Conservation (phyloP, 2,797 vertebrate genomes). For the Hirundo rustica region DNA sequence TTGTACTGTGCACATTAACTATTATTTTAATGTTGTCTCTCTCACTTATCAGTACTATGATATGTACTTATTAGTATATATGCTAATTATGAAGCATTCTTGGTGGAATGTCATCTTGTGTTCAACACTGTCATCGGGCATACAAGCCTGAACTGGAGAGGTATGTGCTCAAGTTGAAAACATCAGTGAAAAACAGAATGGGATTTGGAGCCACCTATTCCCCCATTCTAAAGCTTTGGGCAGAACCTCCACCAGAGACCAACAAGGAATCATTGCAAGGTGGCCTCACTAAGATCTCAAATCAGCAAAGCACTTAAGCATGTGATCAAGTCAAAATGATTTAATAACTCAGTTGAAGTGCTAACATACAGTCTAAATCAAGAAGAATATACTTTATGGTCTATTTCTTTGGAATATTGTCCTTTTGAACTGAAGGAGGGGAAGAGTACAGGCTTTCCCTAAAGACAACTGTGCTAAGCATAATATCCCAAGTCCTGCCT, state of each 20-base stretch:
- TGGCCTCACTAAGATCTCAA: not conserved
- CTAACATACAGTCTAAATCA: not conserved
- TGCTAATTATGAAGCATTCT: conserved; percentile 29
- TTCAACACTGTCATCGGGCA: not conserved
- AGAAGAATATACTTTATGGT: not conserved
- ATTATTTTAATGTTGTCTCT: not conserved
- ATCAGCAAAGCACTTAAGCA: not conserved
- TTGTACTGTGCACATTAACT: not conserved
- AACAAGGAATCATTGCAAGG: not conserved
- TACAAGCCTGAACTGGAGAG: not conserved
- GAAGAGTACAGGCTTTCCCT: not conserved
- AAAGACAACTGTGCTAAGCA: not conserved
- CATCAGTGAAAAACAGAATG: not conserved
- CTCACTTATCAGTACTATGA: not conserved
- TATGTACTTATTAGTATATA: not conserved
- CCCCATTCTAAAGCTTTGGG: not conserved
- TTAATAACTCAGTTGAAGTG: not conserved
- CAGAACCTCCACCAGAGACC: not conserved
- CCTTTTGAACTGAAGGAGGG: not conserved
- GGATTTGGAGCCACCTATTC: not conserved
- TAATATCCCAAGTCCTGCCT: not conserved
- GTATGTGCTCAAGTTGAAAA: not conserved
- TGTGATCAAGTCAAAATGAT: not conserved
- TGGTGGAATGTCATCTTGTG: not conserved
- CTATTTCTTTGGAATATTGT: not conserved